Conservation (phyloP, 2,113 vertebrate species). For the Abramis brama region DNA sequence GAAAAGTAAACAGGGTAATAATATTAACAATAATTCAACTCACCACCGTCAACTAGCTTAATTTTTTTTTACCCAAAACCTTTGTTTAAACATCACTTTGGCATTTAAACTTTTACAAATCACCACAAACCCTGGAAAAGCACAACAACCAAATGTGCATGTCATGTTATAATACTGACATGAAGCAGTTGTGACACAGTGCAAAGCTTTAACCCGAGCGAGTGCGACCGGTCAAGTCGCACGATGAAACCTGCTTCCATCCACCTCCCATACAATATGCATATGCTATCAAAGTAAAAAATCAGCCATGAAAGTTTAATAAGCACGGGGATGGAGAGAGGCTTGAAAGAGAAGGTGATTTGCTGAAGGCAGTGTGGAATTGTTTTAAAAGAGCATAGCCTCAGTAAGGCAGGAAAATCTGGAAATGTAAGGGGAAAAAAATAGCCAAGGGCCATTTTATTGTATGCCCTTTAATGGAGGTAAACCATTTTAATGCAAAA, state of each 20-base stretch:
- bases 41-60: not conserved
- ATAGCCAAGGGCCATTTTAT: conserved; percentile 67
- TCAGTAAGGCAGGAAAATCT: conserved; percentile 66
- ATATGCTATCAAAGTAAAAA: conserved; percentile 76
- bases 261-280: conserved; percentile 72
- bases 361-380: conserved; percentile 73
- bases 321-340: conserved; percentile 60
- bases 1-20: not conserved
- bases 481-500: conserved; percentile 39
- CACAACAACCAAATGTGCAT: not conserved
- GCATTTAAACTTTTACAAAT: not conserved
- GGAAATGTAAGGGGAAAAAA: conserved; percentile 61
- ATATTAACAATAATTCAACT: not conserved
- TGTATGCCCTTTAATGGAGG: conserved; percentile 50
- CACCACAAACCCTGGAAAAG: not conserved
- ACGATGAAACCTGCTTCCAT: conserved; percentile 68
- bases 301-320: conserved; percentile 78
- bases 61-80: not conserved
- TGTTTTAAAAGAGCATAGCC: conserved; percentile 72
- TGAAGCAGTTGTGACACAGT: conserved; percentile 45
- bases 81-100: not conserved
- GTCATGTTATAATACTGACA: not conserved
- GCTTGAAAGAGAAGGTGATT: conserved; percentile 67
- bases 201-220: conserved; percentile 41
- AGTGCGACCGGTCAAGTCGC: conserved; percentile 43